Evolutionary conservation across 2,888 invertebrate species (phyloP).

Genomic region (Coremacera marginata): DNA sequence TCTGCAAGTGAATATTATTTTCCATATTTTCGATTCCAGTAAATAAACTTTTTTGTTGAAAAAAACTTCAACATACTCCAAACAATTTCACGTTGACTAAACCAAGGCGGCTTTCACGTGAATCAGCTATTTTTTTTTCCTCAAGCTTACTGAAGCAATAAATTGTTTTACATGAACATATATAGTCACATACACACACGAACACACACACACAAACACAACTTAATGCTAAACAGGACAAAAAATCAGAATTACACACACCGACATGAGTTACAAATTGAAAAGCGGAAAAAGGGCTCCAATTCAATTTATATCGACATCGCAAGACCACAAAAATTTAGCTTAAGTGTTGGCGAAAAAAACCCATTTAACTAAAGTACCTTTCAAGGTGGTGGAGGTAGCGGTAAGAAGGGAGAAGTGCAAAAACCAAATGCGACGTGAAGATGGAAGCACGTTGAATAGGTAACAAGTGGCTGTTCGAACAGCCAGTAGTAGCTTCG

Average conservation of each 20-base stretch:
- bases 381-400: neutral
- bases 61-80: no score
- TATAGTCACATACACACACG: neutral
- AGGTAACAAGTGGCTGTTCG: slow-evolving; percentile 58
- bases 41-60: no score
- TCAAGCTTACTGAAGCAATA: slow-evolving; percentile 62
- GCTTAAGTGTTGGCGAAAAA: slow-evolving; percentile 53
- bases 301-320: slow-evolving; percentile 66
- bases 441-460: slow-evolving; percentile 53
- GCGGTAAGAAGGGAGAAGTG: neutral
- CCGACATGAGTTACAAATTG: slow-evolving; percentile 18
- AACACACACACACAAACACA: slow-evolving; percentile 10
- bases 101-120: no score
- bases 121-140: slow-evolving; percentile 57
- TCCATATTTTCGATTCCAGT: no score
- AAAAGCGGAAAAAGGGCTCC: slow-evolving; percentile 53
- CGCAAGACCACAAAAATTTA: slow-evolving; percentile 49
- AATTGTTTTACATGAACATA: slow-evolving; percentile 52
- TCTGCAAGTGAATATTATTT: no score
- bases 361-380: slow-evolving; percentile 61
- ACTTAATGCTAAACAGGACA: slow-evolving; percentile 33
- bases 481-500: slow-evolving; percentile 21
- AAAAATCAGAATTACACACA: slow-evolving; percentile 52
- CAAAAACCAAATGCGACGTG: slow-evolving; percentile 12
- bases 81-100: no score